Conservation (phyloP, 2,888 invertebrate species). For the Brenthis ino region DNA sequence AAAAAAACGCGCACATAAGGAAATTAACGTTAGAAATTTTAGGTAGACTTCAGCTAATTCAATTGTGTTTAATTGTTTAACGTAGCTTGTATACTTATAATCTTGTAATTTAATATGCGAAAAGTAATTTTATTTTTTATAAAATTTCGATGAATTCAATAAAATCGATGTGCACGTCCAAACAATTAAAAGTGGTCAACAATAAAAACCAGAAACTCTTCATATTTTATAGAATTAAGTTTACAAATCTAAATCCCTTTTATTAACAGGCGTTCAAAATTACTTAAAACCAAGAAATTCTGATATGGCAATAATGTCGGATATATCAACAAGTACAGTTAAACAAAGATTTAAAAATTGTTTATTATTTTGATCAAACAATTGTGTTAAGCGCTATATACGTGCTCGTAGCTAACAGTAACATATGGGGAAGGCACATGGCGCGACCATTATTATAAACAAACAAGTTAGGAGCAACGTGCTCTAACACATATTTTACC, state of each 20-base stretch:
- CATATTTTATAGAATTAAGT: not conserved
- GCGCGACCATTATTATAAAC: slow-evolving; percentile 27
- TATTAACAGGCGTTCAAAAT: not conserved
- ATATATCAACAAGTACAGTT: not conserved
- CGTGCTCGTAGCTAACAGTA: slow-evolving; percentile 12
- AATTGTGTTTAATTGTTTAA: too few species aligned
- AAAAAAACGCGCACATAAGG: too few species aligned
- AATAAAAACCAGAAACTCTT: not conserved
- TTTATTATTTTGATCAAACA: slow-evolving; percentile 20
- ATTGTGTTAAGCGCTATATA: slow-evolving; percentile 14
- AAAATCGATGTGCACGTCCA: too few species aligned
- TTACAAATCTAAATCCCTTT: not conserved
- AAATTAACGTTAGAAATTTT: too few species aligned
- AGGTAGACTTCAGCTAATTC: too few species aligned
- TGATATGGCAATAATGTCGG: not conserved
- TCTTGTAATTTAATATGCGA: too few species aligned
- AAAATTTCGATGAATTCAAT: not conserved
- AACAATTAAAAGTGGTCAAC: too few species aligned
- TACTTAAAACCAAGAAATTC: not conserved
- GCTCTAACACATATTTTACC: slow-evolving; percentile 22
- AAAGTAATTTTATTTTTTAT: too few species aligned
- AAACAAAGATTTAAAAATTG: slow-evolving; percentile 12
- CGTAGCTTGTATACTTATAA: too few species aligned
- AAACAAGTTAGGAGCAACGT: slow-evolving; percentile 21
- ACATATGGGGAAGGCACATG: slow-evolving; percentile 23